Evolutionary conservation across 2,113 vertebrate species (phyloP), one percentile per base, ranked within the genome.

Genomic region (Urocitellus parryii): DNA sequence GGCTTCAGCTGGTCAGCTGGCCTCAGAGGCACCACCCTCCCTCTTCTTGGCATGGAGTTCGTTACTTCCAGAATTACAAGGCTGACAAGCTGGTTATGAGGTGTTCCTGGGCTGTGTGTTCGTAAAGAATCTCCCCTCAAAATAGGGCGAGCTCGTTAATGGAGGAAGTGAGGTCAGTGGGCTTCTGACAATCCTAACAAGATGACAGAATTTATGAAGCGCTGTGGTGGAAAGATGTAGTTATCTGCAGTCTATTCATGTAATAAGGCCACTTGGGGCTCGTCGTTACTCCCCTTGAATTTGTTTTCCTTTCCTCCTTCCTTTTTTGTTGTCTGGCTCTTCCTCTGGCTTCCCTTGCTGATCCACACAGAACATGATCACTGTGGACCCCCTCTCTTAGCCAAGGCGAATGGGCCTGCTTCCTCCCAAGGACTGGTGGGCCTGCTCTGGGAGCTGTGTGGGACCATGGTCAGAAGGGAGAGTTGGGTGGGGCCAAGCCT

Each of bases 211-310:
- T 99, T 99, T 99, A 99, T 99, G 99, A 99, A 99, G 98, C 97
- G 92, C 98, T 97, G 92, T 73, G 39, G 98, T 96, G 94, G 99
- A 98, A 99, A 98, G 98, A 98, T 97, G 97, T 98, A 97, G 98
- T 99, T 99, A 98, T 99, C 99, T 99, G 98, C 98, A 98, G 98
- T 98, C 98, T 98, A 97, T 98, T 98, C 99, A 98, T 98, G 98
- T 99, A 99, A 99, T 99, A 99, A 99, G 99, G 99, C 98, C 99
- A 99, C 99, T 78, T 97, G 99, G 98, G 99, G 99, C 98, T 99
- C 96, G 94, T 98, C 97, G 96, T 98, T 99, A 98, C 98, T 95
- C 39, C 98, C 96, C 97, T 97, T 97, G 97, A 98, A 98, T 99
- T 98, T 98, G 77, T 98, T 98, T 98, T 98, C 96, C 97, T 98